Evolutionary conservation across 2,888 invertebrate species (phyloP).

Genomic region (Oxytorus armatus): DNA sequence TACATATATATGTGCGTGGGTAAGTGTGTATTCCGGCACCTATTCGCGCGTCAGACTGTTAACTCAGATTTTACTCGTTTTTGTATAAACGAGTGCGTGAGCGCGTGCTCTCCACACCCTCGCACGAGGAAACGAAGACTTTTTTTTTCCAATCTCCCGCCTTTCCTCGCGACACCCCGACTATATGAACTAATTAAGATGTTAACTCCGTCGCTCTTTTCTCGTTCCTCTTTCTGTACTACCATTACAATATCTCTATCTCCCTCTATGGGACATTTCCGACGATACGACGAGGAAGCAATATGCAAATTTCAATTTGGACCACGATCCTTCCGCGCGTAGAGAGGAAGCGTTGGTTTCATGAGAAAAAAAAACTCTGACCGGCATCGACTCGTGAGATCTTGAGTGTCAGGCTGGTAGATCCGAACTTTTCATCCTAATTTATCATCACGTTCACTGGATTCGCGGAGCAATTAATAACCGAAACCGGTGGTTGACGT

Average conservation of each 20-base stretch:
- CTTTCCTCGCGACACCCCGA: background rate
- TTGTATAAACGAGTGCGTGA: constrained; percentile 54
- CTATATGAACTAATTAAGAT: constrained; percentile 54
- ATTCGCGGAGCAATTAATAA: too few species aligned
- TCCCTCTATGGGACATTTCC: background rate
- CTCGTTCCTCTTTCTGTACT: constrained; percentile 44
- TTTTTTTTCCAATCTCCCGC: constrained; percentile 5
- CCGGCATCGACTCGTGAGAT: too few species aligned
- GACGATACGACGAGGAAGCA: too few species aligned
- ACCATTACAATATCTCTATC: constrained; percentile 5
- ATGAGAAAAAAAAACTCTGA: too few species aligned
- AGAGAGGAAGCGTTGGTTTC: too few species aligned
- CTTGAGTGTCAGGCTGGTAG: too few species aligned
- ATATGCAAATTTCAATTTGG: too few species aligned
- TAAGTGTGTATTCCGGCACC: constrained; percentile 23
- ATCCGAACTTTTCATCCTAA: too few species aligned
- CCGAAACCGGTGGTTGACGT: too few species aligned
- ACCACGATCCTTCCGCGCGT: too few species aligned
- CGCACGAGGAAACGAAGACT: constrained; percentile 36
- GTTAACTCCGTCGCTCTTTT: constrained; percentile 47
- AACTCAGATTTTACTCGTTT: constrained; percentile 56
- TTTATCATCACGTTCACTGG: too few species aligned
- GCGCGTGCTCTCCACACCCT: constrained; percentile 55
- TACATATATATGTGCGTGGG: background rate
- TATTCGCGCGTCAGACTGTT: constrained; percentile 44